Evolutionary conservation across 2,797 vertebrate species (phyloP), one percentile per base, ranked within the genome.

Genomic region (Sciurus vulgaris): DNA sequence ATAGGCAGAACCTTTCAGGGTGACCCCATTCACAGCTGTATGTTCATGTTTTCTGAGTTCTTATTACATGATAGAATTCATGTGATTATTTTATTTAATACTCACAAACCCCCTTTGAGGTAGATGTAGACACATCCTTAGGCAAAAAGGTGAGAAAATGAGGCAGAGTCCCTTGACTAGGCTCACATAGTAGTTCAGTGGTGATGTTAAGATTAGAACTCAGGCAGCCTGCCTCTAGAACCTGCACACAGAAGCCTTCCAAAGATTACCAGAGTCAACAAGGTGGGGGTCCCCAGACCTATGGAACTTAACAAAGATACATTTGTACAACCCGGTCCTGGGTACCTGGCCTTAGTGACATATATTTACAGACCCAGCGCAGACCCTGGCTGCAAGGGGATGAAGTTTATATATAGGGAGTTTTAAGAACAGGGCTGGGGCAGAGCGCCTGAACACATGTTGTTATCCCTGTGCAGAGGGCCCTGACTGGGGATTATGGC

Each of bases 41-140:
- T 63, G 51, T 35, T 91, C 33, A 44, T 90, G 14, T 85, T 88
- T 97, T 85, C 88, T 94, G 30, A 83, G 51, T 61, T 77, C 92
- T 86, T 35, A 54, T 85, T 94, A 44, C 11, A 8, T 70, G 33
- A 38, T 85, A 41, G 56, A 24, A 30, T 91, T 93, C 41, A 2
- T 33, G 26, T 59, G 84, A 77, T n/a, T 20, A 0, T 81, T 77
- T 70, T 11, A 51, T 59, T 81, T 63, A 38, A 74, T 76, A 79
- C 38, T 82, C 47, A 61, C 30, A 59, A 18, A n/a, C 11, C 4
- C 3, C 30, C n/a, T 44, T 13, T 51, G 44, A 65, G 65, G 7
- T 44, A 30, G 24, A 56, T 38, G 61, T 35, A 51, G 77, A 33
- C 30, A n/a, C 26, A 54, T 38, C 33, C 65, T 61, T 10, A 41